Evolutionary conservation across 2,113 vertebrate genomes (phyloP), one percentile per base, ranked within the genome.

Genomic region (Mormyrus iriodes): DNA sequence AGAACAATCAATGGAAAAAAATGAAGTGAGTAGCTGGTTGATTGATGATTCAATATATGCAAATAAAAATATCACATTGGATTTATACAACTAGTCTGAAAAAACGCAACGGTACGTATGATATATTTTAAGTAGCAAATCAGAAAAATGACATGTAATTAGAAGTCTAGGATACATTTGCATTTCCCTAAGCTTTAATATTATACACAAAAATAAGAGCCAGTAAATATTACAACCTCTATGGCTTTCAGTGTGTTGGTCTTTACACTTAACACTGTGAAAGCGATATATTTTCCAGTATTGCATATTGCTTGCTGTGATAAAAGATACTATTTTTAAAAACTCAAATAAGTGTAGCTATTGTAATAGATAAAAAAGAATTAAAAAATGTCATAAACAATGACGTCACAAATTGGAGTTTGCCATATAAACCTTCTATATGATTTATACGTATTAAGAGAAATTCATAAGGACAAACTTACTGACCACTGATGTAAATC

Each of bases 61-160:
- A 90, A 89, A 88, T 90, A 89, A 92, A 91, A 90, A 90, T 87
- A 92, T 90, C 88, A 89, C 85, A 88, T 85, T 42, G 88, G 83
- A 82, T 69, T 35, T 85, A 52, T 49, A 88, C 48, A 85, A 89
- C 61, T 86, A 88, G 90, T 90, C 90, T 85, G 51, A 88, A 88
- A 84, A 69, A 90, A 89, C 88, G 44, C 61, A 86, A 61, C 58
- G 86, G 88, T 87, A 90, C 90, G 88, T 69, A 90, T 89, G 89
- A 90, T 89, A 82, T 86, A 52, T 88, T 86, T 85, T 88, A 92
- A 91, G 90, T 91, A 86, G 88, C 88, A 61, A 48, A 27, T 52
- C 90, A 90, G 90, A n/a, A 91, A 79, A 91, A 94, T 92, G 92
- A 91, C 91, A 88, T 39, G 88, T 79, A 65, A 91, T 92, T 90